Evolutionary conservation across 2,113 vertebrate species (phyloP).

Genomic region (Neogale vison): DNA sequence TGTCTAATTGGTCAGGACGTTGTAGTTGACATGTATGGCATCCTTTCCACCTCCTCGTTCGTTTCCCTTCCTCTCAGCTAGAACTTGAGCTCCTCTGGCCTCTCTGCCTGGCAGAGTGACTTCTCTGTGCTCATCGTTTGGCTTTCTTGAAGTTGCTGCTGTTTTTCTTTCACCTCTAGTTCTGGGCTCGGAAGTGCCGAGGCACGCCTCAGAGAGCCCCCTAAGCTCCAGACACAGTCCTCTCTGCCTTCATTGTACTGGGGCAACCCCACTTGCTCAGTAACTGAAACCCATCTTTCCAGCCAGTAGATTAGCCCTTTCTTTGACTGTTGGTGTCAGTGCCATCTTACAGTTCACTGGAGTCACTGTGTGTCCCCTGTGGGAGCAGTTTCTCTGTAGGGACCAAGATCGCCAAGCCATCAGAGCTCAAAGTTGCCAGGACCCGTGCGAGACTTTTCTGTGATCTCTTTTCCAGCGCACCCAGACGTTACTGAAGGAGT

Average conservation of each 20-base stretch:
- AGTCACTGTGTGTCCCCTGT: accelerated
- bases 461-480: slow-evolving; percentile 87
- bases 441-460: background rate
- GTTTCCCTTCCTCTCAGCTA: background rate
- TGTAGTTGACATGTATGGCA: accelerated
- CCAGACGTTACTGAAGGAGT: slow-evolving; percentile 95
- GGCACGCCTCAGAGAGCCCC: background rate
- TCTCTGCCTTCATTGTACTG: accelerated
- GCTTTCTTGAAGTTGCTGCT: no score
- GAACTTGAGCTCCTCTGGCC: background rate
- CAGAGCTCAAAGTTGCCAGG: background rate
- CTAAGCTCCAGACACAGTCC: background rate
- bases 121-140: accelerated
- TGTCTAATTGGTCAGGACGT: accelerated
- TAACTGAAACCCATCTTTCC: background rate
- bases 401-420: background rate
- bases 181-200: accelerated
- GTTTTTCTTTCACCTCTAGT: no score
- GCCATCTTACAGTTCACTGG: background rate
- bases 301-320: background rate
- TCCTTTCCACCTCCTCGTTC: no score
- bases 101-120: accelerated
- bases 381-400: background rate
- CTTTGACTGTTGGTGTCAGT: background rate
- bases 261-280: background rate